These are phyloP conservation scores for Acanthiza pusilla DNA, from an alignment of 2,797 vertebrate species.

Conservation along the genomic window DNA sequence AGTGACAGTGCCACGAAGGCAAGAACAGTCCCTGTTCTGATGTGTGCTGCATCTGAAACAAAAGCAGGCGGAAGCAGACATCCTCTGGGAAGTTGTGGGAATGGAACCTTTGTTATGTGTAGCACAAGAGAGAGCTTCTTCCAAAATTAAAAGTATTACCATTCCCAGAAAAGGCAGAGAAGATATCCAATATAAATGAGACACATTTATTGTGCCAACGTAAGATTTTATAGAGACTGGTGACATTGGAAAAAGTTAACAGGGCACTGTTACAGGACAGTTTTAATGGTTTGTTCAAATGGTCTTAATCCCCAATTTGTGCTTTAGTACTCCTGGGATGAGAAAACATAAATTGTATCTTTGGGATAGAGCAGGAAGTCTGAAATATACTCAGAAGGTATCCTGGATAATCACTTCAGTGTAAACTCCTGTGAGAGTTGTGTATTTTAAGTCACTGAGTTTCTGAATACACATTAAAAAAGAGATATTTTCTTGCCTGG, in stretches of 20 bases:
- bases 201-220: fast-evolving
- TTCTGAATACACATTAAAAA: background rate
- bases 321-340: background rate
- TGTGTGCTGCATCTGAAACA: background rate
- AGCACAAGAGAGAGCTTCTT: background rate
- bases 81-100: background rate
- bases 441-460: background rate
- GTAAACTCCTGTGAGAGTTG: background rate
- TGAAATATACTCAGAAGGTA: background rate
- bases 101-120: background rate
- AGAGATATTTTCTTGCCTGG: background rate
- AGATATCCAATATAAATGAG: background rate
- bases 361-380: background rate
- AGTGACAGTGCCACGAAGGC: background rate
- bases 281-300: background rate
- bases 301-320: background rate
- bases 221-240: background rate
- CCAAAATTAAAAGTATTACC: background rate
- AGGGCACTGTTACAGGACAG: background rate
- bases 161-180: background rate
- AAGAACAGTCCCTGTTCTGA: background rate
- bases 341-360: background rate
- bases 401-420: background rate
- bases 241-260: background rate
- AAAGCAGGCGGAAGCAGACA: background rate